Base-by-base conservation (phyloP, 2,888 invertebrate genomes). In the Parapristionchus giblindavisi region DNA sequence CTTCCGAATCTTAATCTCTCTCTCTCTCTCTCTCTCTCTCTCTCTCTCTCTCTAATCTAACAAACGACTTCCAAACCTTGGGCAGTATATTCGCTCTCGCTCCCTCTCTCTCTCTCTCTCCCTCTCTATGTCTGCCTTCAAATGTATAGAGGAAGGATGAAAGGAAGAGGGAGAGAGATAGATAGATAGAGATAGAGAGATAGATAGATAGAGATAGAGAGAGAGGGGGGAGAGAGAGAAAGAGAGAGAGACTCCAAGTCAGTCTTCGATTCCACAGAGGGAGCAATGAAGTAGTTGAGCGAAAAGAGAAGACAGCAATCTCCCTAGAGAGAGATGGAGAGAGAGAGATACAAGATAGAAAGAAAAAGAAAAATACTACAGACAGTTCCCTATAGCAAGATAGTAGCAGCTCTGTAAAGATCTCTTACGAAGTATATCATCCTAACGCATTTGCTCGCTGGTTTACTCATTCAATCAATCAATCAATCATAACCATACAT, bases 171-270 rank as follows among this genome's bases (percentile, higher is more conserved):
- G 36, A 65, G 63, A 65, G 63, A 65, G 43, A 65, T 43, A 43
- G 29, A 65, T 40, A 24, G 43, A 43, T n/a, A 21, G 29, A 65
- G n/a, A n/a, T n/a, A n/a, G n/a, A 65, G 63, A 65, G 63, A 65
- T 43, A 32, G 56, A 17, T 2, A 43, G 63, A 65, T 40, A 65
- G 61, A 43, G 43, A 43, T 43, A 17, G 43, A 43, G 43, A 24
- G 38, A 61, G 61, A 61, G 38, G 27, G 17, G 32, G 43, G 32
- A 43, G 29, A 34, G 63, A 40, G 43, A 63, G 43, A 43, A 43
- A 43, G 34, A 24, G 43, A n/a, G n/a, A 65, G 43, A 43, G 63
- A 65, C 63, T 43, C 63, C 63, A 40, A 65, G 63, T n/a, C n/a
- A 65, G 63, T 43, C 63, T 65, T 65, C 11, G 3, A 65, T 43